phyloP scores from a whole-genome alignment of 92 coral and sea anemone genomes.

The Hydrozoanthus gracilis region DNA sequence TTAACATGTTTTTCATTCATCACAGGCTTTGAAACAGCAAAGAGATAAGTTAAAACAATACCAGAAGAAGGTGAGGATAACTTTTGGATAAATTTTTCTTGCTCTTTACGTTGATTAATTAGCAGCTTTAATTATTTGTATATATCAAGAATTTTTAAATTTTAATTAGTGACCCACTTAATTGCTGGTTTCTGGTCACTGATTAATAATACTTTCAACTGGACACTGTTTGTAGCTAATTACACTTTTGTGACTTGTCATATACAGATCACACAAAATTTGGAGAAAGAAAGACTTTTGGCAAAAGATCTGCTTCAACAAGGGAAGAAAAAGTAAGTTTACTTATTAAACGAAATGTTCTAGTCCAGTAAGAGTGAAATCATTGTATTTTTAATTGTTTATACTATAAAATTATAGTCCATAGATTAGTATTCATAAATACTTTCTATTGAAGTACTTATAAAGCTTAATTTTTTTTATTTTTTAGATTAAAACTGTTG shows the following conservation, averaged over 20 bases:
- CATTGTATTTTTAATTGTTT: too few species aligned
- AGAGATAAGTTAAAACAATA: conserved; percentile 95
- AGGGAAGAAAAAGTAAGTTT: conserved; percentile 87
- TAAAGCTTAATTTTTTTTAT: too few species aligned
- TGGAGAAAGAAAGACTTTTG: conserved; percentile 91
- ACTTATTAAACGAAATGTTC: neutral
- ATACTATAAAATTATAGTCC: too few species aligned
- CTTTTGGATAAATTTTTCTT: neutral
- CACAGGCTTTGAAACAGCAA: conserved; percentile 94
- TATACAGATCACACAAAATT: conserved; percentile 80
- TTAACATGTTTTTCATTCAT: neutral
- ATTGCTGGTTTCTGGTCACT: neutral
- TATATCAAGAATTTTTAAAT: too few species aligned
- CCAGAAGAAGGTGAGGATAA: conserved; percentile 85
- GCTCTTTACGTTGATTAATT: neutral
- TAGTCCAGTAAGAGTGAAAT: neutral
- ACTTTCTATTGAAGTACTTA: too few species aligned
- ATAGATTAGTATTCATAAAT: too few species aligned
- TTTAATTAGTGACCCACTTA: neutral
- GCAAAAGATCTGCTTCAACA: conserved; percentile 91
- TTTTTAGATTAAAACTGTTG: too few species aligned
- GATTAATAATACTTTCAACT: too few species aligned
- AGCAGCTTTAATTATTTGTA: too few species aligned
- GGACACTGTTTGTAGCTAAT: too few species aligned
- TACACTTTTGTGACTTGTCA: neutral